Percentiles rank a stretch among this genome's conserved stretches.
Evolutionary conservation across 2,888 invertebrate species (phyloP).

Genomic region (Calliopum simillimum): DNA sequence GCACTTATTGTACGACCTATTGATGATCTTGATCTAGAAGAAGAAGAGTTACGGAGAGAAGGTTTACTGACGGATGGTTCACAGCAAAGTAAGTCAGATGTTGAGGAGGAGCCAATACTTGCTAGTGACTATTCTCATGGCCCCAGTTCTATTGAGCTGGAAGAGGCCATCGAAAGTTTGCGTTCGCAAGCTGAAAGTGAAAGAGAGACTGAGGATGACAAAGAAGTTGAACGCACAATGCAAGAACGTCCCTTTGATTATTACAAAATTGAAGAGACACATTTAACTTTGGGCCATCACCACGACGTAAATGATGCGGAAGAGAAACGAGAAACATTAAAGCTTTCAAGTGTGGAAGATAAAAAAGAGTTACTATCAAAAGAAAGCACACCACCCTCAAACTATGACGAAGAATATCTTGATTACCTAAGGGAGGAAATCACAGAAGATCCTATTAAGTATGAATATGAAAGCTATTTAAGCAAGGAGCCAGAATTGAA

Average conservation of each 20-base stretch:
- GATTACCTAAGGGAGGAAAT: constrained; percentile 52
- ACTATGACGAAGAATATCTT: constrained; percentile 49
- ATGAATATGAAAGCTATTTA: constrained; percentile 36
- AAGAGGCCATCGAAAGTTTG: constrained; percentile 57
- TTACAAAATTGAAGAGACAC: neutral
- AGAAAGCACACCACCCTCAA: constrained; percentile 33
- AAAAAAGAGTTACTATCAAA: neutral
- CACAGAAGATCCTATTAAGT: constrained; percentile 27
- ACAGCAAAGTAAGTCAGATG: constrained; percentile 61
- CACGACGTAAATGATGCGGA: constrained; percentile 24
- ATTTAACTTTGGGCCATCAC: neutral
- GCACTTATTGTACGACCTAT: constrained; percentile 76
- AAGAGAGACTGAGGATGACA: constrained; percentile 38
- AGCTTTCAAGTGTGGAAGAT: constrained; percentile 14
- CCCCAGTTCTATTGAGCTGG: constrained; percentile 60
- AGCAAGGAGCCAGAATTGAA: neutral
- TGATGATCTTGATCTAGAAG: constrained; percentile 68
- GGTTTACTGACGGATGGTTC: constrained; percentile 62
- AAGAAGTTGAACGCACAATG: constrained; percentile 29
- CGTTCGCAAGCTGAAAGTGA: constrained; percentile 44
- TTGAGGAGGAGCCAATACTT: constrained; percentile 47
- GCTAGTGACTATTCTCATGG: constrained; percentile 57
- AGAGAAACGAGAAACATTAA: constrained; percentile 45
- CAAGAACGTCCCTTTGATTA: neutral
- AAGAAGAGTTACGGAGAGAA: constrained; percentile 59